Evolutionary conservation across 2,888 invertebrate species (phyloP).

Genomic region (Miltochrista miniata): DNA sequence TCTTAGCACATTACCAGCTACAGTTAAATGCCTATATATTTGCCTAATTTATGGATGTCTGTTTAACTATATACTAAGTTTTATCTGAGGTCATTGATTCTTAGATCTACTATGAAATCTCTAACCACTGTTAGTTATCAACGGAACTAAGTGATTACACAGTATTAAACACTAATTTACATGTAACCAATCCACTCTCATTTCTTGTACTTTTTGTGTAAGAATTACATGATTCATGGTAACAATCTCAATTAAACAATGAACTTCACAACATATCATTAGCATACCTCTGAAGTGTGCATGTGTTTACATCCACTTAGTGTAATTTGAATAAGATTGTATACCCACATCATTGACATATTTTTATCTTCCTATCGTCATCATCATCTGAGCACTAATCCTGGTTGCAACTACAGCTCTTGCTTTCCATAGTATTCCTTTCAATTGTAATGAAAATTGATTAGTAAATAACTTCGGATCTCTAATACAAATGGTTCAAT

Average conservation of each 20-base stretch:
- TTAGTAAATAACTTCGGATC: too few relatives aligned
- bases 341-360: background rate
- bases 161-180: conserved; percentile 1
- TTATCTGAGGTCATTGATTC: conserved; percentile 40
- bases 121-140: conserved; percentile 21
- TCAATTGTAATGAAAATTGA: too few relatives aligned
- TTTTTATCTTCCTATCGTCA: too few relatives aligned
- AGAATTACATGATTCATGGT: background rate
- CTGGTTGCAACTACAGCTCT: too few relatives aligned
- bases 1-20: conserved; percentile 44
- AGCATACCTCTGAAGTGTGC: conserved; percentile 2
- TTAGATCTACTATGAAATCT: conserved; percentile 24
- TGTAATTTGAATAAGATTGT: conserved; percentile 1
- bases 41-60: conserved; percentile 42
- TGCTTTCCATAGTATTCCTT: too few relatives aligned
- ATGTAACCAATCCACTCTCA: background rate
- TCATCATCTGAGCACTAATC: too few relatives aligned
- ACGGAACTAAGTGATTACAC: conserved; percentile 8
- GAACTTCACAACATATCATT: conserved; percentile 3
- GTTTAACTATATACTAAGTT: conserved; percentile 40
- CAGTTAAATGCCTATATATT: conserved; percentile 49
- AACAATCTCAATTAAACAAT: conserved; percentile 4
- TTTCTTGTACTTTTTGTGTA: background rate
- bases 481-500: too few relatives aligned
- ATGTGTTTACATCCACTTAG: conserved; percentile 4